These are phyloP conservation scores for Triplophysa bombifrons DNA, from an alignment of 2,797 vertebrate species.

Conservation along the genomic window DNA sequence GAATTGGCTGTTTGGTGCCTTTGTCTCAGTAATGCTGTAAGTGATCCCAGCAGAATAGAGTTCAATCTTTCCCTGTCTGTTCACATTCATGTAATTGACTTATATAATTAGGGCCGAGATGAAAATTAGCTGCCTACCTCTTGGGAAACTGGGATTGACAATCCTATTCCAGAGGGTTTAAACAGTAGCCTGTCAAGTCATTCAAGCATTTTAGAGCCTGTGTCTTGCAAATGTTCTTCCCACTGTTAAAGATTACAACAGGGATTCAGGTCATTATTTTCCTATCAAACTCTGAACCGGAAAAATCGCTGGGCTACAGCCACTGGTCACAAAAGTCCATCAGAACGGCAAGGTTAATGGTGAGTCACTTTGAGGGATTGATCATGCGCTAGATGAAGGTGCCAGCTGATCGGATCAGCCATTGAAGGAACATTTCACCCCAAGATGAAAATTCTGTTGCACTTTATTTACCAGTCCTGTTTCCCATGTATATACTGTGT, in stretches of 20 bases:
- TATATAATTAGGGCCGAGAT: slow-evolving; percentile 28
- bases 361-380: slow-evolving; percentile 68
- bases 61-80: slow-evolving; percentile 15
- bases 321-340: slow-evolving; percentile 62
- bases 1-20: background rate
- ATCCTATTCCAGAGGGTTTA: slow-evolving; percentile 31
- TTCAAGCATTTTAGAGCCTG: slow-evolving; percentile 44
- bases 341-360: slow-evolving; percentile 74
- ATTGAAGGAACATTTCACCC: too few species aligned
- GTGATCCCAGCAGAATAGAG: slow-evolving; percentile 1
- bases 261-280: slow-evolving; percentile 60
- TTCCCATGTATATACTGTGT: too few species aligned
- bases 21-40: slow-evolving; percentile 11
- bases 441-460: too few species aligned
- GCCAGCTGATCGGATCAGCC: slow-evolving; percentile 55
- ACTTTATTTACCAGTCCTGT: too few species aligned
- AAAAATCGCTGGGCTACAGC: slow-evolving; percentile 55
- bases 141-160: slow-evolving; percentile 34
- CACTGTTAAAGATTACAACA: slow-evolving; percentile 56
- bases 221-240: slow-evolving; percentile 57
- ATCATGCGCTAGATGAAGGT: slow-evolving; percentile 58
- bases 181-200: slow-evolving; percentile 45
- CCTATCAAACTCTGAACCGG: slow-evolving; percentile 60
- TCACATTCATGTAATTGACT: slow-evolving; percentile 25
- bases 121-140: slow-evolving; percentile 29